phyloP scores from a whole-genome alignment of 2,797 vertebrate genomes.

The Urophycis tenuis region DNA sequence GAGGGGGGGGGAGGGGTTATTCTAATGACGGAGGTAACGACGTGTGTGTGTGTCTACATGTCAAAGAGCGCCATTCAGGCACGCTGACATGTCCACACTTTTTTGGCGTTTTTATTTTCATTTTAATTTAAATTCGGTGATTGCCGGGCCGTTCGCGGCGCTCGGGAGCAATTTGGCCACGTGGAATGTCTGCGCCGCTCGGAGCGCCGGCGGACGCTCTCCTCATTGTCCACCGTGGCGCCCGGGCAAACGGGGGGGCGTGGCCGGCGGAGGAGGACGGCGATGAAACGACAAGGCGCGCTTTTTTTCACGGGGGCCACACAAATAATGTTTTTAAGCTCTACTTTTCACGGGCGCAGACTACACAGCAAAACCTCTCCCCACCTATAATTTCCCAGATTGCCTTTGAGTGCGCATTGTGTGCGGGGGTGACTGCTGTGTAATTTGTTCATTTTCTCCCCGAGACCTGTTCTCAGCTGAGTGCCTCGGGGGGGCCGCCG shows the following conservation, averaged over 20 bases:
- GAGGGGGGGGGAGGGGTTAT: constrained; percentile 65
- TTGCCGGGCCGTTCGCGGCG: constrained; percentile 46
- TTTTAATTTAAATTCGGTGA: constrained; percentile 52
- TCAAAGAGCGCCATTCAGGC: constrained; percentile 41
- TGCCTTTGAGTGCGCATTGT: constrained; percentile 67
- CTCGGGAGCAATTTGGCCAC: constrained; percentile 44
- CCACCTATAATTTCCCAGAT: constrained; percentile 71
- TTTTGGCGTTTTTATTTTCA: background rate
- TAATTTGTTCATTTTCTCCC: constrained; percentile 71
- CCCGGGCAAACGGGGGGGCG: constrained; percentile 57
- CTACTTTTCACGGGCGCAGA: constrained; percentile 63
- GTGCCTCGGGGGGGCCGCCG: constrained; percentile 58
- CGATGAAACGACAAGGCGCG: constrained; percentile 66
- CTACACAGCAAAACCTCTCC: constrained; percentile 57
- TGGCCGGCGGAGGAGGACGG: constrained; percentile 64
- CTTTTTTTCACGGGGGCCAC: constrained; percentile 59
- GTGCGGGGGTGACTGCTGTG: constrained; percentile 65
- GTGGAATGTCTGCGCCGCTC: constrained; percentile 55
- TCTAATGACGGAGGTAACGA: constrained; percentile 51
- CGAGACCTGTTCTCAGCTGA: constrained; percentile 68
- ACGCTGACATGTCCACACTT: constrained; percentile 44
- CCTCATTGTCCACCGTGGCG: constrained; percentile 45
- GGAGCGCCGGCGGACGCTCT: constrained; percentile 35
- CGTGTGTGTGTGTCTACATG: constrained; percentile 40
- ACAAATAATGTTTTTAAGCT: constrained; percentile 59